Evolutionary conservation across 2,888 invertebrate species (phyloP).

Genomic region (Autographa gamma): DNA sequence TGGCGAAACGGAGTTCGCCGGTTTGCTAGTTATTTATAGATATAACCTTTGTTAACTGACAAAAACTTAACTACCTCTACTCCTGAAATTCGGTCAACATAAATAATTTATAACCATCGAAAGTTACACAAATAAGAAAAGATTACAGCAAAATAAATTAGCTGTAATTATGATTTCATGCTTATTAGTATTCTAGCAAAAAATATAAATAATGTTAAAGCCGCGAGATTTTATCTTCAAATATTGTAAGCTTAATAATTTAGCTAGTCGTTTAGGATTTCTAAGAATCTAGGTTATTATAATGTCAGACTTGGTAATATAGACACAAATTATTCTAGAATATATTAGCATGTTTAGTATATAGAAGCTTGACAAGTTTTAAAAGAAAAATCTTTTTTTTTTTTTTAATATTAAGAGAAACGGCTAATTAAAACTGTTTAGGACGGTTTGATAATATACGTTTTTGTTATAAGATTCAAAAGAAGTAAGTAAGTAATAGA

Average conservation of each 20-base stretch:
- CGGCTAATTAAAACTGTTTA: slow-evolving; percentile 20
- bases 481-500: too few relatives aligned
- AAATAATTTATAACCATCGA: not conserved
- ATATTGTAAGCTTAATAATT: slow-evolving; percentile 14
- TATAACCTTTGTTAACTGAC: too few relatives aligned
- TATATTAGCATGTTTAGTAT: slow-evolving; percentile 44
- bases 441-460: not conserved
- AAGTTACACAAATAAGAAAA: not conserved
- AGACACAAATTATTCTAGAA: slow-evolving; percentile 38
- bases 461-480: too few relatives aligned
- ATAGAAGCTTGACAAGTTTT: slow-evolving; percentile 17
- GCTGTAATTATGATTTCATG: not conserved
- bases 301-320: slow-evolving; percentile 35
- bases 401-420: slow-evolving; percentile 28
- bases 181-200: not conserved
- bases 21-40: too few relatives aligned
- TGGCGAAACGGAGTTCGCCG: too few relatives aligned
- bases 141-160: not conserved
- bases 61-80: too few relatives aligned
- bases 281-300: slow-evolving; percentile 51
- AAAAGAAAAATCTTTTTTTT: slow-evolving; percentile 32
- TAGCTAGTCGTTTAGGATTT: slow-evolving; percentile 23
- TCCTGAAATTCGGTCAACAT: not conserved
- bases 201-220: not conserved
- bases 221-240: not conserved